Evolutionary conservation across 1,140 invertebrate species (phyloP).

Genomic region (Psix sp.): DNA sequence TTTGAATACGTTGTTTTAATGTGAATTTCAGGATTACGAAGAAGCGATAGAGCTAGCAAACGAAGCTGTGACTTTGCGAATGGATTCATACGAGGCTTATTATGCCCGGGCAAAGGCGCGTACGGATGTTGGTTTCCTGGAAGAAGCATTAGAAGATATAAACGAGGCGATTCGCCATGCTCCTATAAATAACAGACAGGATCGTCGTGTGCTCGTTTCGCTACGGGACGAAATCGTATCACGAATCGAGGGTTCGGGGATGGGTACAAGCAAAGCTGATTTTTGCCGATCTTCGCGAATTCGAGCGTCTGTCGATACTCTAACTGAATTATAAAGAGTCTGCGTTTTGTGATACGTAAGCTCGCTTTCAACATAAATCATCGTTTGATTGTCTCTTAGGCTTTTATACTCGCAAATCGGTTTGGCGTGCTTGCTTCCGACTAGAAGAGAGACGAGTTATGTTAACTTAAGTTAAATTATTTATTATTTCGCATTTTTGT

Average conservation of each 20-base stretch:
- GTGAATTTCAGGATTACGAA: slow-evolving; percentile 82
- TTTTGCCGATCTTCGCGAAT: slow-evolving; percentile 59
- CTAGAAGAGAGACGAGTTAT: slow-evolving; percentile 22
- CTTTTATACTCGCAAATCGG: not conserved
- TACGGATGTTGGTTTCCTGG: slow-evolving; percentile 82
- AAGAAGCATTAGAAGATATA: slow-evolving; percentile 82
- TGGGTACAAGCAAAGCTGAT: slow-evolving; percentile 65
- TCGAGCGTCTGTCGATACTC: slow-evolving; percentile 76
- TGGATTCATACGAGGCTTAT: slow-evolving; percentile 93
- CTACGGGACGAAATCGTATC: slow-evolving; percentile 82
- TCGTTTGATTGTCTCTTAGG: not conserved
- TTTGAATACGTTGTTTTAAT: not conserved
- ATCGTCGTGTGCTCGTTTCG: slow-evolving; percentile 81
- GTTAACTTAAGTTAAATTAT: slow-evolving; percentile 54
- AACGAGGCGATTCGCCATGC: slow-evolving; percentile 83
- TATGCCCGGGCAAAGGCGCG: slow-evolving; percentile 93
- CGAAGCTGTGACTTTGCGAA: slow-evolving; percentile 88
- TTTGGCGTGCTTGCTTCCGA: slow-evolving; percentile 18
- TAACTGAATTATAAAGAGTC: slow-evolving; percentile 75
- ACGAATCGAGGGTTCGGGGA: slow-evolving; percentile 66
- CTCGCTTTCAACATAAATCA: slow-evolving; percentile 11
- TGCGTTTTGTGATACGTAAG: slow-evolving; percentile 13
- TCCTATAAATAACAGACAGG: slow-evolving; percentile 82
- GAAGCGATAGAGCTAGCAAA: slow-evolving; percentile 92
- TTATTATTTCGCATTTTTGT: slow-evolving; percentile 33